Evolutionary conservation across 2,797 vertebrate genomes (phyloP).

Genomic region (Pithecia hirsuta): DNA sequence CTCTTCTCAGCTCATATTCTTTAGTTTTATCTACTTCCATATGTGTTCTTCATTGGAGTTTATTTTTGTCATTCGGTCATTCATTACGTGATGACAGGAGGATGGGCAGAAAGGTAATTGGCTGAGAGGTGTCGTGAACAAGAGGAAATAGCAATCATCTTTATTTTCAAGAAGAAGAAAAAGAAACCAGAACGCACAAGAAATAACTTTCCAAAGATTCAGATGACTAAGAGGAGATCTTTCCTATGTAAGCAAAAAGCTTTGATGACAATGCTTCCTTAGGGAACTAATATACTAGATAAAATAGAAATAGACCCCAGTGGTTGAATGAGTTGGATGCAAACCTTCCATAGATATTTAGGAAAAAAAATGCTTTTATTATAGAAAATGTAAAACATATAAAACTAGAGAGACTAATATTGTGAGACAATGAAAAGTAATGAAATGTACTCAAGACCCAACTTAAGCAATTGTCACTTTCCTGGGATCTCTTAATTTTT

Average conservation of each 20-base stretch:
- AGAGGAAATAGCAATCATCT: not conserved
- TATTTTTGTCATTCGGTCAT: conserved; percentile 8
- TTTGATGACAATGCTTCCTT: not conserved
- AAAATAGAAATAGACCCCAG: not conserved
- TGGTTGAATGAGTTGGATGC: not conserved
- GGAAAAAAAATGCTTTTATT: not conserved
- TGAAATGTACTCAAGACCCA: not conserved
- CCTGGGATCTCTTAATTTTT: not conserved
- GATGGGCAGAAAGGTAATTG: not conserved
- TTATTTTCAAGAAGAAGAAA: conserved; percentile 31
- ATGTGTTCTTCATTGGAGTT: not conserved
- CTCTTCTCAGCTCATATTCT: not conserved
- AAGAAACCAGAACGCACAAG: not conserved
- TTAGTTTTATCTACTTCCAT: not conserved
- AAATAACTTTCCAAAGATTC: not conserved
- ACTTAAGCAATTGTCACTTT: not conserved
- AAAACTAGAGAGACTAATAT: conserved; percentile 14
- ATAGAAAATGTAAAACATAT: not conserved
- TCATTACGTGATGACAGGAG: not conserved
- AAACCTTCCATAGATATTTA: not conserved
- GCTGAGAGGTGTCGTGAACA: not conserved
- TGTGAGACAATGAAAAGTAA: not conserved
- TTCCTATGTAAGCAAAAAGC: not conserved
- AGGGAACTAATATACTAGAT: not conserved
- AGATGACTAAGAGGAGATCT: not conserved